Conservation (phyloP, 2,888 invertebrate species). For the Orthosia cruda region DNA sequence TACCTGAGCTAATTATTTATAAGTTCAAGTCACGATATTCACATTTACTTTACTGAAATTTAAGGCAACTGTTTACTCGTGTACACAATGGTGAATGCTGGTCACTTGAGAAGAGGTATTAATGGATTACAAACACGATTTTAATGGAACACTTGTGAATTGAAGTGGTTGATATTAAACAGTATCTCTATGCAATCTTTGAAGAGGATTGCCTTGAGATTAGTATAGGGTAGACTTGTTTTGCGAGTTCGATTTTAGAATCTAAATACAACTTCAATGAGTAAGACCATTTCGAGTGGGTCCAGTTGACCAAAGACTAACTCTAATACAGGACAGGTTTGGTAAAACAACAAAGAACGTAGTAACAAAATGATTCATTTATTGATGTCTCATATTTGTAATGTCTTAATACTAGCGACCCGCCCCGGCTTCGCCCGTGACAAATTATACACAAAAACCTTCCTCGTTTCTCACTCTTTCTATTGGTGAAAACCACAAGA, state of each 20-base stretch:
- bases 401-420: neutral
- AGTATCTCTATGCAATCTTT: conserved; percentile 21
- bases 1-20: conserved; percentile 36
- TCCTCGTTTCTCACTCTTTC: no score
- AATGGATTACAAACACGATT: conserved; percentile 18
- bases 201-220: conserved; percentile 12
- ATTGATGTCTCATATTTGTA: neutral
- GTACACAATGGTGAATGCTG: conserved; percentile 1
- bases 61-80: neutral
- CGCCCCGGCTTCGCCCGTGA: no score
- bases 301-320: no score
- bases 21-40: conserved; percentile 31
- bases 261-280: neutral
- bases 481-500: no score
- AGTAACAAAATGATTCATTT: neutral
- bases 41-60: conserved; percentile 20
- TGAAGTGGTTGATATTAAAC: conserved; percentile 38
- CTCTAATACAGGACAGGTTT: conserved; percentile 1
- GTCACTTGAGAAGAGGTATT: conserved; percentile 14
- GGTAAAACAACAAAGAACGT: neutral
- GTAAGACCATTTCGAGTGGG: no score
- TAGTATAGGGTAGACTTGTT: conserved; percentile 1
- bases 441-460: no score
- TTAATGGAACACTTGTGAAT: conserved; percentile 24
- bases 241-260: conserved; percentile 1